Conservation (phyloP, 2,888 invertebrate genomes). For the Syrphus vitripennis region DNA sequence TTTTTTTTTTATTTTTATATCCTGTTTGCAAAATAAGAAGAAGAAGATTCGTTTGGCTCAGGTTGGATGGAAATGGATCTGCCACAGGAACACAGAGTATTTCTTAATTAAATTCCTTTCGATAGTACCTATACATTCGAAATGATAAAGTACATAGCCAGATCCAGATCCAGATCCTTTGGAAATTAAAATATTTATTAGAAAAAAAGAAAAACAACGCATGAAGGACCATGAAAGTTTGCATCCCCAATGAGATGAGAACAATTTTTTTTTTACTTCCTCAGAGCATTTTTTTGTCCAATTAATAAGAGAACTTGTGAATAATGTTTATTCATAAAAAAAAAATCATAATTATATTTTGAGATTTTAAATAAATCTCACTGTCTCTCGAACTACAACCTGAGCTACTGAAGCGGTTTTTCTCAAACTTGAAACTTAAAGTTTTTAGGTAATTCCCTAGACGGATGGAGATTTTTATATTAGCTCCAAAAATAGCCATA, state of each 20-base stretch:
- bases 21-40: neutral
- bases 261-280: neutral
- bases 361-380: too few relatives aligned
- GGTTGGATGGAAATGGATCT: slow-evolving; percentile 9
- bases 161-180: neutral
- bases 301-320: too few relatives aligned
- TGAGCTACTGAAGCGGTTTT: too few relatives aligned
- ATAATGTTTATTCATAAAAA: too few relatives aligned
- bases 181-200: neutral
- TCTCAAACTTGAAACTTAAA: too few relatives aligned
- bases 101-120: slow-evolving; percentile 69
- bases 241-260: slow-evolving; percentile 44
- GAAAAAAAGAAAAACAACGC: neutral
- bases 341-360: too few relatives aligned
- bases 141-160: slow-evolving; percentile 39
- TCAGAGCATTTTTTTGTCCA: neutral
- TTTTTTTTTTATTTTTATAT: slow-evolving; percentile 8
- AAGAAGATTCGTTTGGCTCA: neutral
- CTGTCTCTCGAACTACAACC: too few relatives aligned
- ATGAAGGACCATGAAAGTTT: slow-evolving; percentile 17
- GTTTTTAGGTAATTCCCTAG: too few relatives aligned
- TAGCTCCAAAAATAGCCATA: too few relatives aligned
- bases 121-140: slow-evolving; percentile 34
- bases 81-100: slow-evolving; percentile 50
- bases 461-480: too few relatives aligned